These are phyloP conservation scores for Netelia inedita DNA, from an alignment of 2,888 invertebrate species.

Conservation along the genomic window DNA sequence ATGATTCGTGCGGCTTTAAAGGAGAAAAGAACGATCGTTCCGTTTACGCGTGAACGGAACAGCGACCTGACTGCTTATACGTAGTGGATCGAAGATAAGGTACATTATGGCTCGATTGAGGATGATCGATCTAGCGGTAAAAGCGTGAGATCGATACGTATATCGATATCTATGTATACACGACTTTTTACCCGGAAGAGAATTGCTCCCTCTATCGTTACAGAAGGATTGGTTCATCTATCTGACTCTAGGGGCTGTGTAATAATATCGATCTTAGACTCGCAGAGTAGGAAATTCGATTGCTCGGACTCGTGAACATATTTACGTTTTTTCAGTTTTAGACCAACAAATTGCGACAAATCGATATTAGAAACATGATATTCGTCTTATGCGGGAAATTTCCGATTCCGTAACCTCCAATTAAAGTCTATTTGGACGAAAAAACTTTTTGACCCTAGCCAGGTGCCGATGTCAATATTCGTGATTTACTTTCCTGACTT, in stretches of 20 bases:
- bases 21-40: neutral
- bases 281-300: neutral
- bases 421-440: too few relatives aligned
- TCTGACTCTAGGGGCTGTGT: neutral
- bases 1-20: neutral
- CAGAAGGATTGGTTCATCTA: constrained; percentile 1
- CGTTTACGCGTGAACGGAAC: constrained; percentile 12
- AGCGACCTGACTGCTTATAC: constrained; percentile 22
- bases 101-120: constrained; percentile 26
- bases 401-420: too few relatives aligned
- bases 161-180: neutral
- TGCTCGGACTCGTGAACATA: neutral
- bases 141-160: constrained; percentile 11
- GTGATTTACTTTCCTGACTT: too few relatives aligned
- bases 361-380: too few relatives aligned
- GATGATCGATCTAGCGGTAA: constrained; percentile 42
- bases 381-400: too few relatives aligned
- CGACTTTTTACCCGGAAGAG: constrained; percentile 20
- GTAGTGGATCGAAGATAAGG: neutral
- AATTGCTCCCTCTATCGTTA: neutral
- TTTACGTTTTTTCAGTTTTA: neutral
- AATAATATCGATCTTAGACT: constrained; percentile 17
- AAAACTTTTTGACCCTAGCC: too few relatives aligned
- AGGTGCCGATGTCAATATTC: too few relatives aligned
- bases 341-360: neutral